These are phyloP conservation scores for Hydrozoanthus gracilis DNA, from an alignment of 92 coral and sea anemone species.

Conservation along the genomic window DNA sequence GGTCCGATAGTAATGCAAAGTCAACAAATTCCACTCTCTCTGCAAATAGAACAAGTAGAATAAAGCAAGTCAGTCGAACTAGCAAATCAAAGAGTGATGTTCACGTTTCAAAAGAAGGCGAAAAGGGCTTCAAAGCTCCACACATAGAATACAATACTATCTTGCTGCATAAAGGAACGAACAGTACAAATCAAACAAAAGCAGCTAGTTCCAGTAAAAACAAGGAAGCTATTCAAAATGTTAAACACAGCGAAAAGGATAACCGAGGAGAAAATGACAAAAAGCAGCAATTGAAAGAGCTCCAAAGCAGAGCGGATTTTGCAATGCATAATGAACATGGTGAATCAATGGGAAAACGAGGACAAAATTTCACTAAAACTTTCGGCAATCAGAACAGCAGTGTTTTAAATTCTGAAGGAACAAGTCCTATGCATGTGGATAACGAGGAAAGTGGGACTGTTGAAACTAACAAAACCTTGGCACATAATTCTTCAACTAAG, in stretches of 20 bases:
- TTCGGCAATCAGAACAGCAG: neutral
- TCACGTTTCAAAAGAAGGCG: neutral
- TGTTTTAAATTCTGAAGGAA: neutral
- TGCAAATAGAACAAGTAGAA: neutral
- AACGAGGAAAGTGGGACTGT: neutral
- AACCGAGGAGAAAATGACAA: neutral
- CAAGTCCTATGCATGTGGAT: neutral
- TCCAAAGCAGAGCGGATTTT: neutral
- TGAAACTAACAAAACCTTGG: neutral
- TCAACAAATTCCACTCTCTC: neutral
- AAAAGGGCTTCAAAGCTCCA: neutral
- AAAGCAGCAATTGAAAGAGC: neutral
- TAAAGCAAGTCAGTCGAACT: neutral
- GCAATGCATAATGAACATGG: neutral
- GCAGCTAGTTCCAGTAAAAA: neutral
- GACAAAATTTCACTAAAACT: neutral
- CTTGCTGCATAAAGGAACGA: neutral
- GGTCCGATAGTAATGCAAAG: neutral
- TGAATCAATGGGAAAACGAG: neutral
- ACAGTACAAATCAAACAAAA: neutral
- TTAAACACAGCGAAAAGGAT: neutral
- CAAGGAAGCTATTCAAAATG: neutral
- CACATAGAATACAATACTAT: neutral
- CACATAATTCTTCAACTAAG: neutral
- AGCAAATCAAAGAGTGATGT: neutral